Evolutionary conservation across 2,888 invertebrate genomes (phyloP), one percentile per base, ranked within the genome.

Genomic region (Odontocolon sp.): DNA sequence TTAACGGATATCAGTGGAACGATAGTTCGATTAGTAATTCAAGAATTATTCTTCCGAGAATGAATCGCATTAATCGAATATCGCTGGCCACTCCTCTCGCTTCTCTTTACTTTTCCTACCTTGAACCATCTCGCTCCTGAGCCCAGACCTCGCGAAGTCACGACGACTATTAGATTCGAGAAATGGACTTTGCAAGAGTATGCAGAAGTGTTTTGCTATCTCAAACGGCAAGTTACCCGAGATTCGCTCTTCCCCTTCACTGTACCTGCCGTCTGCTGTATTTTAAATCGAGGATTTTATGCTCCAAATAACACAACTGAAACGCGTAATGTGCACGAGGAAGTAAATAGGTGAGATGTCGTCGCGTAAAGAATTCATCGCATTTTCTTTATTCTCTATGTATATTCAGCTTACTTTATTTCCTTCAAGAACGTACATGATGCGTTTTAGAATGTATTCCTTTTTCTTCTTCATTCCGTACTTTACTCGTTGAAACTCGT

Each of bases 21-120:
- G 80, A 80, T 79, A 77, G 80, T 77, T 71, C 73, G 84, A 83
- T 86, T 81, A 84, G 80, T 84, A 84, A 85, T 83, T 83, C 83
- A 81, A 82, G 79, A 81, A 81, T 82, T 85, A 86, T 84, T 82
- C 80, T 82, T 83, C 80, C 82, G 83, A 78, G 81, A 84, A 81
- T 80, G 78, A 57, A 38, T 63, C 61, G 73, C 77, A 81, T 82
- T 86, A 86, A 87, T 86, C 85, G 85, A 85, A 86, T 84, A 84
- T 81, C 80, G 80, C 78, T 63, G 50, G 16, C 2, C 14, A 28
- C 33, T 33, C 31, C 9, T 18, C 8, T 6, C 36, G 1, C n/a
- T 11, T 11, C 18, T 2, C 28, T 33, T 28, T 38, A 21, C 3
- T 21, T 18, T 33, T n/a, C n/a, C n/a, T n/a, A n/a, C n/a, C n/a